Conservation (phyloP, 1,140 invertebrate genomes). For the Laodelphax striatellus region DNA sequence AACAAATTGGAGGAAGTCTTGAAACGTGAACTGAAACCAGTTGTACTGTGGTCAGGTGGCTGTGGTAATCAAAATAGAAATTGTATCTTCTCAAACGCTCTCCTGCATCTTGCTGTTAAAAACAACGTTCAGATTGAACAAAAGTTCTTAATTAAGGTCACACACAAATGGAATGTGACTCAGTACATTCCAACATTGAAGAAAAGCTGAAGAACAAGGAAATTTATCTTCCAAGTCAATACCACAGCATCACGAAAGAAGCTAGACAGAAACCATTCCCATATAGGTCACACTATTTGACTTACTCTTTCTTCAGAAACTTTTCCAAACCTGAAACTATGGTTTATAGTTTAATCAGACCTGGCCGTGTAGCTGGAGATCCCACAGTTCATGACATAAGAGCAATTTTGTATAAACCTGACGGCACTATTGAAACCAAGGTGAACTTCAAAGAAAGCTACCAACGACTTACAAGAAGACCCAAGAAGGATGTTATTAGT, state of each 20-base stretch:
- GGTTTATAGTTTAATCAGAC: conserved; percentile 7
- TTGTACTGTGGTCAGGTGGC: conserved; percentile 19
- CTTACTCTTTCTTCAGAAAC: neutral
- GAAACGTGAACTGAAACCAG: neutral
- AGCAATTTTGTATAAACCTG: conserved; percentile 5
- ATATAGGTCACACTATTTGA: neutral
- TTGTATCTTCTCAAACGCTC: conserved; percentile 25
- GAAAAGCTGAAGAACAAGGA: conserved; percentile 21
- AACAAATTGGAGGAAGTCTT: neutral
- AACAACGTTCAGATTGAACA: conserved; percentile 27
- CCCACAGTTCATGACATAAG: conserved; percentile 11
- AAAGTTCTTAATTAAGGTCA: conserved; percentile 33
- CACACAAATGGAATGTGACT: conserved; percentile 34
- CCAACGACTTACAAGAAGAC: conserved; percentile 4
- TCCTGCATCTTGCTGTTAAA: conserved; percentile 22
- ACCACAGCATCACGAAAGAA: conserved; percentile 15
- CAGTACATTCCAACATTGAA: conserved; percentile 27
- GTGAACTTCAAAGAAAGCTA: neutral
- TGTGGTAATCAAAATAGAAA: conserved; percentile 30
- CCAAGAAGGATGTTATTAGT: neutral
- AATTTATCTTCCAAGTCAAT: conserved; percentile 22
- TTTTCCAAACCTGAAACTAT: neutral
- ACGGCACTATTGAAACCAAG: conserved; percentile 4
- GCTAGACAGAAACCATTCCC: conserved; percentile 10
- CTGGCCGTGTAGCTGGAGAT: conserved; percentile 8